These are phyloP conservation scores for Crypturellus undulatus DNA, from an alignment of 2,113 vertebrate genomes.

Conservation along the genomic window DNA sequence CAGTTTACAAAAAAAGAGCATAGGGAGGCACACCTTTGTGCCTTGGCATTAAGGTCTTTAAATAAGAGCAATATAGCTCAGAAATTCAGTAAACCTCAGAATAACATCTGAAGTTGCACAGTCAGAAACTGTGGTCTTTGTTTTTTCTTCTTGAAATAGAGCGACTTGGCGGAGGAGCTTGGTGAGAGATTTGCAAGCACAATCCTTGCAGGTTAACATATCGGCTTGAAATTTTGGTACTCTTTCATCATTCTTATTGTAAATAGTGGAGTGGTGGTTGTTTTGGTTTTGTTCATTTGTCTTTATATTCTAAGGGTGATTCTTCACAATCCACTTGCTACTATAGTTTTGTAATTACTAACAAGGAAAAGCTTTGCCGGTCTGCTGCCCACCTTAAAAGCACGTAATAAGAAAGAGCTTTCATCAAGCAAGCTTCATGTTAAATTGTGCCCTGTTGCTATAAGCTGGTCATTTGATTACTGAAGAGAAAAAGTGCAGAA, in stretches of 20 bases:
- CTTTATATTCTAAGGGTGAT: not conserved
- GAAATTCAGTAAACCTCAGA: not conserved
- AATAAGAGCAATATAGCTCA: not conserved
- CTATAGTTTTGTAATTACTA: not conserved
- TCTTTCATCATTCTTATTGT: not conserved
- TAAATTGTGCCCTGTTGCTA: not conserved
- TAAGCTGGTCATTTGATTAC: not conserved
- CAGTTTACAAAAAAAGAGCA: not conserved
- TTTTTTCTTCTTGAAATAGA: not conserved
- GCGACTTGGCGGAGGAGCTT: not conserved
- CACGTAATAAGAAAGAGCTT: not conserved
- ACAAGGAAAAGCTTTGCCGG: not conserved
- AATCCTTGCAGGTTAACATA: not conserved
- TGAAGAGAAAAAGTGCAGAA: not conserved
- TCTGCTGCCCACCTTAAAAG: not conserved
- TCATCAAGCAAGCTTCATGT: not conserved
- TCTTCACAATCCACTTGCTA: not conserved
- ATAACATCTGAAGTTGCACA: not conserved
- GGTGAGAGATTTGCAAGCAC: not conserved
- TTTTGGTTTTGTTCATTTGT: not conserved
- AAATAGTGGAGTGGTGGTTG: not conserved
- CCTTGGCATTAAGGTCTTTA: not conserved
- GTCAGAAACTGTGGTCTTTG: rapidly evolving
- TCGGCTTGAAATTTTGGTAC: not conserved
- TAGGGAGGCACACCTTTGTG: not conserved